phyloP scores from a whole-genome alignment of 2,797 vertebrate species.

The Dipus sagitta region DNA sequence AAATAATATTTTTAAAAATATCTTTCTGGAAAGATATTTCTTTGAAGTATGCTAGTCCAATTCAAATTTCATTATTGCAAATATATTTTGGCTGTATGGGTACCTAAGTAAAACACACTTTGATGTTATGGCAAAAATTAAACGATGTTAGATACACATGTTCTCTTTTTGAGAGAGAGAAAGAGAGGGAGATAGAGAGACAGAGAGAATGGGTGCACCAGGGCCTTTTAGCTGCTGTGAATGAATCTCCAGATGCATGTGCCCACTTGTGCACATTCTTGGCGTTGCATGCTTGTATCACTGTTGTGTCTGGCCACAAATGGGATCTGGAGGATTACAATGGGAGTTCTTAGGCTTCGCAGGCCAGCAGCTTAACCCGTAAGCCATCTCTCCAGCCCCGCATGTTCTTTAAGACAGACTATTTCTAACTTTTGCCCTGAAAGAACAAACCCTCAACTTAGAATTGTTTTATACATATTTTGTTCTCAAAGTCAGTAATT shows the following conservation, averaged over 20 bases:
- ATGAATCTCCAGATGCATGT: too few species aligned
- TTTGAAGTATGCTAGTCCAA: not conserved
- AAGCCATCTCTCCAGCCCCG: too few species aligned
- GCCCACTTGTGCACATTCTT: too few species aligned
- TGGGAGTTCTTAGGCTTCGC: too few species aligned
- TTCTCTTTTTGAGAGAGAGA: too few species aligned
- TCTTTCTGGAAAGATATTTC: not conserved
- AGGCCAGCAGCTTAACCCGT: too few species aligned
- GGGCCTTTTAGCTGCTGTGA: too few species aligned
- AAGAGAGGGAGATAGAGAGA: too few species aligned
- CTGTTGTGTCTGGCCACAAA: too few species aligned
- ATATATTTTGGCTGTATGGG: not conserved
- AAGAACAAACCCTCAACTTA: not conserved
- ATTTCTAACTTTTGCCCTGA: conserved; percentile 20
- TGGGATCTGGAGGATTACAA: too few species aligned
- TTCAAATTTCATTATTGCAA: not conserved
- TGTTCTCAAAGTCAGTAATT: not conserved
- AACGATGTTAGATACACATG: not conserved
- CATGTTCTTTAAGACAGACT: not conserved
- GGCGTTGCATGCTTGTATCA: too few species aligned
- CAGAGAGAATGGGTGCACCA: too few species aligned
- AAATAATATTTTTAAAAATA: not conserved
- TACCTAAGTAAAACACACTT: not conserved
- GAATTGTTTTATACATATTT: not conserved
- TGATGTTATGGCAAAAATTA: not conserved